A percentile compares a stretch with the other conserved stretches of the same genome.
phyloP scores from a whole-genome alignment of 2,888 invertebrate species.

The Stramonita haemastoma region DNA sequence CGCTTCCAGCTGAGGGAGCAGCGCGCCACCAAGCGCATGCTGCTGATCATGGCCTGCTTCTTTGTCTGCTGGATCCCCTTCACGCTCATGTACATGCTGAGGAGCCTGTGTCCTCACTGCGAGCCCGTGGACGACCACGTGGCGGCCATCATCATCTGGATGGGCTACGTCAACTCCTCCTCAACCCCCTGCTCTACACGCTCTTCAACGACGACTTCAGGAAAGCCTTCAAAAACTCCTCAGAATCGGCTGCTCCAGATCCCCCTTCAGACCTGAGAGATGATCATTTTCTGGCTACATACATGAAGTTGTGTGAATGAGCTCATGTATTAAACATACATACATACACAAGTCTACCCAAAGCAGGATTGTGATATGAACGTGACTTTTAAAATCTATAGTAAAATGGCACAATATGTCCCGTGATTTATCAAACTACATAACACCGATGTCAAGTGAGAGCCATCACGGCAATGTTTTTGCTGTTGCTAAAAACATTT shows the following conservation, averaged over 20 bases:
- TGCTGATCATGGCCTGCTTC: slow-evolving; percentile 77
- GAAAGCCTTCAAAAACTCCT: slow-evolving; percentile 73
- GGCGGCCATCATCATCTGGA: slow-evolving; percentile 75
- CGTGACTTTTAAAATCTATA: not conserved
- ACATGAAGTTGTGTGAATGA: not conserved
- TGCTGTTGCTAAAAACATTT: no score
- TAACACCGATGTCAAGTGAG: no score
- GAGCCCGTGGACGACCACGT: slow-evolving; percentile 67
- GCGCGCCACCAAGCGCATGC: slow-evolving; percentile 77
- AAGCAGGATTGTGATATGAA: slow-evolving; percentile 20
- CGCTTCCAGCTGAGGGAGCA: slow-evolving; percentile 75
- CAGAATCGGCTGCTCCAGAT: slow-evolving; percentile 44
- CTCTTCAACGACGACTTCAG: slow-evolving; percentile 77
- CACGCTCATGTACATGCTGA: slow-evolving; percentile 75
- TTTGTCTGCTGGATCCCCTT: slow-evolving; percentile 78
- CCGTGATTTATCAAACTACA: no score
- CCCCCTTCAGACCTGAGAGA: not conserved
- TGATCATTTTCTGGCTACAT: not conserved
- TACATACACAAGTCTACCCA: not conserved
- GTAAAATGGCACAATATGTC: not conserved
- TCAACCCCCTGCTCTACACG: slow-evolving; percentile 77
- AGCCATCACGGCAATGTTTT: no score
- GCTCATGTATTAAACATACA: not conserved
- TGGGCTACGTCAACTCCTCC: slow-evolving; percentile 77
- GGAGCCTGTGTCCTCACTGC: slow-evolving; percentile 70